phyloP scores from a whole-genome alignment of 2,888 invertebrate species.

The Campaea margaritaria region DNA sequence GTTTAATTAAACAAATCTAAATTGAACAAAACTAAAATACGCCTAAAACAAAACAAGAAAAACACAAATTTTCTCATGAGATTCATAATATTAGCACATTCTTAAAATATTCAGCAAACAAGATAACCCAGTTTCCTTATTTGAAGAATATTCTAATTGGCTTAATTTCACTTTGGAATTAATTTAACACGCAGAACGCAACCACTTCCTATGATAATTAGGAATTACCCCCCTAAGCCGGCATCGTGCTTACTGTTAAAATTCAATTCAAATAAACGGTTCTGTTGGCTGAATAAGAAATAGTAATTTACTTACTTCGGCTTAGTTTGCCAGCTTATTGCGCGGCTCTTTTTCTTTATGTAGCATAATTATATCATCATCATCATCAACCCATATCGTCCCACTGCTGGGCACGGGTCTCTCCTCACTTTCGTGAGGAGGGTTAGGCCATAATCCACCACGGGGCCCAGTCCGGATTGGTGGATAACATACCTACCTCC shows the following conservation, averaged over 20 bases:
- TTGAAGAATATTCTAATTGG: conserved; percentile 31
- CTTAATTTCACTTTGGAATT: conserved; percentile 26
- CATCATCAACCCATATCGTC: no score
- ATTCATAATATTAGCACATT: not conserved
- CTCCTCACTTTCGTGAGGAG: no score
- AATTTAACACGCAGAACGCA: conserved; percentile 24
- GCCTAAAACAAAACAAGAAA: not conserved
- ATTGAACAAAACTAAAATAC: no score
- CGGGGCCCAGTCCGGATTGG: no score
- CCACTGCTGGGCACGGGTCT: no score
- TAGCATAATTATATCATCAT: no score
- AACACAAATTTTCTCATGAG: not conserved
- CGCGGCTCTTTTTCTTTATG: no score
- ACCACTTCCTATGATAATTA: conserved; percentile 25
- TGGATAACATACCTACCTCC: no score
- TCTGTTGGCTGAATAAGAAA: conserved; percentile 19
- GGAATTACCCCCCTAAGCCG: conserved; percentile 5
- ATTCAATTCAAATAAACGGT: conserved; percentile 23
- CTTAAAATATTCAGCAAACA: conserved; percentile 19
- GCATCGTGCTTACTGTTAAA: conserved; percentile 7
- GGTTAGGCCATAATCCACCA: no score
- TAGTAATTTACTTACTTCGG: no score
- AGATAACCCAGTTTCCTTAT: conserved; percentile 26
- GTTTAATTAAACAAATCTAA: no score
- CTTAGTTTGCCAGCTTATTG: no score